Percentiles rank a stretch among this genome's conserved stretches.
Evolutionary conservation across 2,888 invertebrate species (phyloP).

Genomic region (Amblyteles armatorius): DNA sequence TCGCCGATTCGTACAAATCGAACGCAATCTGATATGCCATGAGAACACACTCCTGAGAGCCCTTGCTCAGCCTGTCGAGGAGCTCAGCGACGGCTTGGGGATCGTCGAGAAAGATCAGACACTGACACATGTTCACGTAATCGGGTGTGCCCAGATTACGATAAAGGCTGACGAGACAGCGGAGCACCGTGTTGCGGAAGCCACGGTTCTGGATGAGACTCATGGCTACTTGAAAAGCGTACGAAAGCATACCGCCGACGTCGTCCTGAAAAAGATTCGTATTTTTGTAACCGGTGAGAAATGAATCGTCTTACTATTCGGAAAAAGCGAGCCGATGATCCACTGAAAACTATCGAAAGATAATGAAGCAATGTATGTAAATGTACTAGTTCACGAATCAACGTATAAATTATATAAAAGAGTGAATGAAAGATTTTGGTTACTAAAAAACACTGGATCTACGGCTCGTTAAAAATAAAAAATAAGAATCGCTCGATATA

Average conservation of each 20-base stretch:
- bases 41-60: conserved; percentile 91
- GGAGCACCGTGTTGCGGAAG: conserved; percentile 95
- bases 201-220: conserved; percentile 97
- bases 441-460: too few relatives aligned
- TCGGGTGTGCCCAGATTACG: conserved; percentile 95
- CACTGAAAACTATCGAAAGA: not conserved
- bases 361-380: too few relatives aligned
- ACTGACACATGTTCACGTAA: conserved; percentile 99
- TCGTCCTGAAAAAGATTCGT: conserved; percentile 88
- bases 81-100: conserved; percentile 96
- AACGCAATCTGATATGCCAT: conserved; percentile 99
- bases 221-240: conserved; percentile 98
- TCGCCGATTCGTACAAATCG: conserved; percentile 99
- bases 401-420: too few relatives aligned
- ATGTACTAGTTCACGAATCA: too few relatives aligned
- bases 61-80: conserved; percentile 94
- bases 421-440: too few relatives aligned
- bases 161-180: conserved; percentile 95
- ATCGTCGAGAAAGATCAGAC: conserved; percentile 98
- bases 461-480: too few relatives aligned
- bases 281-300: not conserved
- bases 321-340: too few relatives aligned
- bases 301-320: not conserved
- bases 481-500: too few relatives aligned
- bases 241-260: conserved; percentile 94